Conservation (phyloP, 2,113 vertebrate species). For the Crotalus viridis region DNA sequence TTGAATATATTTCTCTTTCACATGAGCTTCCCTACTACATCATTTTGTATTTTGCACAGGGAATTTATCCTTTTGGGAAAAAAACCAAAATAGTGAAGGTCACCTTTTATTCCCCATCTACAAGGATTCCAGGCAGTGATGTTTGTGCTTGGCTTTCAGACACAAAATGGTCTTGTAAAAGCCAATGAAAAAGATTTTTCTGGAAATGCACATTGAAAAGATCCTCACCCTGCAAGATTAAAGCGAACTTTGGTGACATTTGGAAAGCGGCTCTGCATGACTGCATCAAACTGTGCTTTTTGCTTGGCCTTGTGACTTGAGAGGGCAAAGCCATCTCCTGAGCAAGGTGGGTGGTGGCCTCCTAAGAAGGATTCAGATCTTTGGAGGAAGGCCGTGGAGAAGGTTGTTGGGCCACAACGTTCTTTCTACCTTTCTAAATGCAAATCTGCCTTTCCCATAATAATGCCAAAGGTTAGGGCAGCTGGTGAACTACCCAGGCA, state of each 20-base stretch:
- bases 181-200: slow-evolving; percentile 17
- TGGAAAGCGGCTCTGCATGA: slow-evolving; percentile 31
- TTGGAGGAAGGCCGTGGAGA: too few species aligned
- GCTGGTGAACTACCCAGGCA: too few species aligned
- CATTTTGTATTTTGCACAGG: background rate
- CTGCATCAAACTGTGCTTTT: background rate
- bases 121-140: background rate
- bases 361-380: background rate
- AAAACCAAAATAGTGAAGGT: slow-evolving; percentile 5
- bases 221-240: background rate
- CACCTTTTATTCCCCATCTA: background rate
- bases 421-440: too few species aligned
- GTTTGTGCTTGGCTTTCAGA: slow-evolving; percentile 39
- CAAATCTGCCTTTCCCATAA: too few species aligned
- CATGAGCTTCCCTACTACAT: background rate
- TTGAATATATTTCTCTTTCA: too few species aligned
- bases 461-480: too few species aligned
- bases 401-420: background rate
- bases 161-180: background rate
- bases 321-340: background rate
- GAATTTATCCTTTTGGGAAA: background rate
- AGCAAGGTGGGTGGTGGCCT: background rate
- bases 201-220: slow-evolving; percentile 32
- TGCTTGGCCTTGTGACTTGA: accelerated
- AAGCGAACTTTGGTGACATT: slow-evolving; percentile 35